Evolutionary conservation across 2,113 vertebrate genomes (phyloP).

Genomic region (Talpa occidentalis): DNA sequence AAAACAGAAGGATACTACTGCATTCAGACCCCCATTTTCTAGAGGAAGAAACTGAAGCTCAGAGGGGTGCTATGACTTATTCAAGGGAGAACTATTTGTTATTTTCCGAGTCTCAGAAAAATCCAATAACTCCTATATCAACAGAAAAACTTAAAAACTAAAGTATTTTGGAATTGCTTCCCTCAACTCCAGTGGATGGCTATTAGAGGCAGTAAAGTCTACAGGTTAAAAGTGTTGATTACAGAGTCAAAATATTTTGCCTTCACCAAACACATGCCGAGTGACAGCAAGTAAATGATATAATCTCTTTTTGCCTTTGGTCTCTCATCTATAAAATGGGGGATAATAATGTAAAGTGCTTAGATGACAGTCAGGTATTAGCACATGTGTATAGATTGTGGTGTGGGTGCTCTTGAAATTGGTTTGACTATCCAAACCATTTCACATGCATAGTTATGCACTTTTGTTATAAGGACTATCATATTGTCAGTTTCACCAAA

Average conservation of each 20-base stretch:
- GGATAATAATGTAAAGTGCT: conserved; percentile 1
- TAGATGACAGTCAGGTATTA: not conserved
- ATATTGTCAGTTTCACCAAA: not conserved
- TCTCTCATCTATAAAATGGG: not conserved
- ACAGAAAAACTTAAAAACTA: not conserved
- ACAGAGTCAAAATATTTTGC: not conserved
- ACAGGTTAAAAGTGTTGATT: not conserved
- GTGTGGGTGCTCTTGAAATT: not conserved
- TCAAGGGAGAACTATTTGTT: not conserved
- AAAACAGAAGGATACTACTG: not conserved
- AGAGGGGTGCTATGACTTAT: not conserved
- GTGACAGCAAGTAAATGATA: not conserved
- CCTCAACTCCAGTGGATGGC: not conserved
- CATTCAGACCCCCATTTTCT: not conserved
- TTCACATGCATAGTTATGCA: not conserved
- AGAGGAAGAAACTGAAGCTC: not conserved
- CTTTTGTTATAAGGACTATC: not conserved
- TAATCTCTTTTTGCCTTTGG: conserved; percentile 2
- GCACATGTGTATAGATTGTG: not conserved
- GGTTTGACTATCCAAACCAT: not conserved
- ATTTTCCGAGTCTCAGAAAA: not conserved
- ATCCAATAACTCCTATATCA: not conserved
- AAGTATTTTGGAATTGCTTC: not conserved
- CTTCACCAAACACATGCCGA: not conserved
- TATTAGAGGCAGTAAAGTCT: not conserved